phyloP scores from a whole-genome alignment of 2,797 vertebrate species.

The Decapterus maruadsi region DNA sequence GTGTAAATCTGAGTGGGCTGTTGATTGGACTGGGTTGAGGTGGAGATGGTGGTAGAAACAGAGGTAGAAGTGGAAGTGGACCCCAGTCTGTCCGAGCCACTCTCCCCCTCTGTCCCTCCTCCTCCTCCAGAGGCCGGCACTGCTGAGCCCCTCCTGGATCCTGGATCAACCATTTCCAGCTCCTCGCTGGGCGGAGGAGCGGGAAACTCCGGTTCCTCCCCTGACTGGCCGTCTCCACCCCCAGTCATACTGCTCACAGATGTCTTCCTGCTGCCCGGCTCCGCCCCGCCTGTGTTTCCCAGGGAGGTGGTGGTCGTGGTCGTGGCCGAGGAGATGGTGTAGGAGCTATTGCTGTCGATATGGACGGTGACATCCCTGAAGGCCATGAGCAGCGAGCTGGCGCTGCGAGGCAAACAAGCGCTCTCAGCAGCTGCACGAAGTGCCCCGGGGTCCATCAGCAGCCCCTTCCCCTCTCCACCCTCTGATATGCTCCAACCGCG shows the following conservation, averaged over 20 bases:
- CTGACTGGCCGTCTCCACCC: constrained; percentile 56
- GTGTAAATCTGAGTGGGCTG: constrained; percentile 82
- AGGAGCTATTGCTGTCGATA: constrained; percentile 96
- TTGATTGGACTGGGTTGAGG: constrained; percentile 87
- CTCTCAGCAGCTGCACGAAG: constrained; percentile 85
- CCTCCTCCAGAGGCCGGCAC: constrained; percentile 63
- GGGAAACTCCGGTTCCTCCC: constrained; percentile 82
- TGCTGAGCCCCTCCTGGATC: constrained; percentile 75
- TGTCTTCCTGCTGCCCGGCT: constrained; percentile 77
- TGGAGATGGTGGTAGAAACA: constrained; percentile 91
- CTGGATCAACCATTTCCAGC: constrained; percentile 74
- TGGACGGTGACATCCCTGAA: constrained; percentile 98
- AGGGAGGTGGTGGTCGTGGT: constrained; percentile 92
- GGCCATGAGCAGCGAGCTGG: constrained; percentile 98
- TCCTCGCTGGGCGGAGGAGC: constrained; percentile 84
- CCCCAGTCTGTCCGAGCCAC: constrained; percentile 88
- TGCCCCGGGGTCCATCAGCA: constrained; percentile 84
- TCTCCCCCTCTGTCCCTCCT: constrained; percentile 73
- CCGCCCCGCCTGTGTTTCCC: constrained; percentile 83
- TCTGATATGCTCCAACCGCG: constrained; percentile 95
- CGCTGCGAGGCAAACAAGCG: constrained; percentile 89
- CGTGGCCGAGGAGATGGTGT: constrained; percentile 93
- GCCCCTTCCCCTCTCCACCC: constrained; percentile 82
- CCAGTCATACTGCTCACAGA: constrained; percentile 64
- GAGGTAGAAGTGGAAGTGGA: constrained; percentile 94